Conservation (phyloP, 1,140 invertebrate species). For the Drosophila tani region DNA sequence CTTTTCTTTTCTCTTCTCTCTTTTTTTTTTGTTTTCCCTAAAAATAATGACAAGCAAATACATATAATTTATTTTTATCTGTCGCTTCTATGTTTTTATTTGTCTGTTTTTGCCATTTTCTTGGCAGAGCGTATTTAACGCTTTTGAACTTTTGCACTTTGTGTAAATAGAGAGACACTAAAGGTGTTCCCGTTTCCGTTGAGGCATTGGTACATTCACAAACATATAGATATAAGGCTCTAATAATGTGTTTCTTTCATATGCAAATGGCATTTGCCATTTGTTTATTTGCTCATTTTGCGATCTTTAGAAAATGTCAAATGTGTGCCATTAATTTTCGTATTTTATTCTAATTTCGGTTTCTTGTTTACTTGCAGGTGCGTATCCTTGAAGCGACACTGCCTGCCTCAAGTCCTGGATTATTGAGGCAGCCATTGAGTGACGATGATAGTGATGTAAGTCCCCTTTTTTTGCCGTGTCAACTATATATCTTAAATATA, state of each 20-base stretch:
- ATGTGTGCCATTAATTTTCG: constrained; percentile 21
- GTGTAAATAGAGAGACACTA: constrained; percentile 56
- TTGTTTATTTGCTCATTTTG: constrained; percentile 36
- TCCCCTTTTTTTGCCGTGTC: constrained; percentile 12
- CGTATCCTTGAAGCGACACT: constrained; percentile 63
- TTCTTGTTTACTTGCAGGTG: constrained; percentile 60
- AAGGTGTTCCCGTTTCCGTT: constrained; percentile 52
- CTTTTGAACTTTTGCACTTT: constrained; percentile 74
- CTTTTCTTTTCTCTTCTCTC: not conserved
- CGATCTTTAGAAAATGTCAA: constrained; percentile 44
- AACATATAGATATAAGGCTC: not conserved
- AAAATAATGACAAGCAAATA: constrained; percentile 65
- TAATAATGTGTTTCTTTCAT: constrained; percentile 34
- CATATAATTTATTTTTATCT: constrained; percentile 67
- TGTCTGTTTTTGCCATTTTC: constrained; percentile 44
- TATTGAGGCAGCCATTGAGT: constrained; percentile 76
- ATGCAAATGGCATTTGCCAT: constrained; percentile 50
- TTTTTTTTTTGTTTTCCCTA: constrained; percentile 19
- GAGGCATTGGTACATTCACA: not conserved
- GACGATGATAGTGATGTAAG: constrained; percentile 52
- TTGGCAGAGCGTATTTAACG: constrained; percentile 62
- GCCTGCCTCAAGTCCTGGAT: constrained; percentile 84
- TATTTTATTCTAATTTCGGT: constrained; percentile 23
- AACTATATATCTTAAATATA: constrained; percentile 28
- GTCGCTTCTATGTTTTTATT: constrained; percentile 29